Conservation (phyloP, 2,113 vertebrate species). For the Orientallactaga bullata region DNA sequence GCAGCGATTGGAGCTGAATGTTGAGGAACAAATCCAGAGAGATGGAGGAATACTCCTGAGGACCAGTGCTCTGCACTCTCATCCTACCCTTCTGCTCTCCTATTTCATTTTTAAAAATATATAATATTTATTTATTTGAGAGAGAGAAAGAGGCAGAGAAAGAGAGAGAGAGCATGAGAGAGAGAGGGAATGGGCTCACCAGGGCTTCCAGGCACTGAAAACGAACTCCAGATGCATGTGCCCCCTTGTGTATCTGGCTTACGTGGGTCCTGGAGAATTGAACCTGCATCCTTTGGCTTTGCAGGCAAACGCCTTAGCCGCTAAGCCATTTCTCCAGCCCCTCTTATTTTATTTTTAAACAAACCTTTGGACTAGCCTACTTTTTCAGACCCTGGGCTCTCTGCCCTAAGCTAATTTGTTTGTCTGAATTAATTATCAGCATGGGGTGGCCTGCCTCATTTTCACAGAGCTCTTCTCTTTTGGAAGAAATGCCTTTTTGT, state of each 20-base stretch:
- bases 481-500: conserved; percentile 61
- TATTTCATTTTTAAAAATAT: not conserved
- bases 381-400: conserved; percentile 42
- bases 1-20: not conserved
- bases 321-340: too few relatives aligned
- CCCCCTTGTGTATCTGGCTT: too few relatives aligned
- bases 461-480: conserved; percentile 50
- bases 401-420: conserved; percentile 69
- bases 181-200: too few relatives aligned
- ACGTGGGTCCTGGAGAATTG: too few relatives aligned
- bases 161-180: too few relatives aligned
- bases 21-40: not conserved
- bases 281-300: too few relatives aligned
- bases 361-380: conserved; percentile 20
- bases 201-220: too few relatives aligned
- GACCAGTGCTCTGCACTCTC: not conserved
- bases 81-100: not conserved
- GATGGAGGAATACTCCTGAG: not conserved
- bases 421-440: conserved; percentile 67
- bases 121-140: too few relatives aligned
- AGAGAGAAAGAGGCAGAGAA: too few relatives aligned
- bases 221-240: too few relatives aligned
- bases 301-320: too few relatives aligned
- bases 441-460: conserved; percentile 51
- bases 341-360: not conserved